These are phyloP conservation scores for Amphimallon solstitiale DNA, from an alignment of 2,888 invertebrate species.

Conservation along the genomic window DNA sequence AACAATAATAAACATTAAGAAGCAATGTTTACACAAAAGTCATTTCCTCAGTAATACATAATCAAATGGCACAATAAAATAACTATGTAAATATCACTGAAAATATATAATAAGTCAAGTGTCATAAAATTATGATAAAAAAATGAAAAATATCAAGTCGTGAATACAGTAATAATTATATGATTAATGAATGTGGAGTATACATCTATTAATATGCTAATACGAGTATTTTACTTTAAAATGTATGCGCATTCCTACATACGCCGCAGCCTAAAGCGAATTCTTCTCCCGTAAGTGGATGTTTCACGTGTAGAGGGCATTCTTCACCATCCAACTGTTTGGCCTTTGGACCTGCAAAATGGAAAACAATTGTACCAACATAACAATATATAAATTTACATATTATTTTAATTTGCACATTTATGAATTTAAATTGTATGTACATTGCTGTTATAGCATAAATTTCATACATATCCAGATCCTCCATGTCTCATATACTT, in stretches of 20 bases:
- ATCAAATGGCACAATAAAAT: constrained; percentile 22
- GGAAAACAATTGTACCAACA: too few species aligned
- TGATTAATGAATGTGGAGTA: constrained; percentile 10
- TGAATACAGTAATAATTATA: constrained; percentile 5
- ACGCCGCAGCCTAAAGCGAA: constrained; percentile 98
- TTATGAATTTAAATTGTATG: too few species aligned
- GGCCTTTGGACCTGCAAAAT: constrained; percentile 82
- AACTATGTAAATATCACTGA: constrained; percentile 14
- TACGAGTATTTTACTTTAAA: constrained; percentile 65
- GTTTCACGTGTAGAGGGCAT: constrained; percentile 94
- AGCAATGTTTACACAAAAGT: neutral
- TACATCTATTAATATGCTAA: neutral
- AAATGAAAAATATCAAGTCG: constrained; percentile 14
- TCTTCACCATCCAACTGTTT: constrained; percentile 94
- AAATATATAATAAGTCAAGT: neutral
- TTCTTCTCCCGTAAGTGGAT: constrained; percentile 97
- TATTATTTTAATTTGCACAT: too few species aligned
- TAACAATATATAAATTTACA: too few species aligned
- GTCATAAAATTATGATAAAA: constrained; percentile 3
- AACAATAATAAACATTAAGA: neutral
- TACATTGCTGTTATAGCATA: too few species aligned
- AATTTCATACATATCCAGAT: too few species aligned
- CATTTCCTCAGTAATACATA: neutral
- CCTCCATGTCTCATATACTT: too few species aligned
- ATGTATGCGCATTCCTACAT: constrained; percentile 94